A percentile compares a stretch with the other conserved stretches of the same genome.
phyloP scores from a whole-genome alignment of 2,797 vertebrate species.

The Bradypodion pumilum region DNA sequence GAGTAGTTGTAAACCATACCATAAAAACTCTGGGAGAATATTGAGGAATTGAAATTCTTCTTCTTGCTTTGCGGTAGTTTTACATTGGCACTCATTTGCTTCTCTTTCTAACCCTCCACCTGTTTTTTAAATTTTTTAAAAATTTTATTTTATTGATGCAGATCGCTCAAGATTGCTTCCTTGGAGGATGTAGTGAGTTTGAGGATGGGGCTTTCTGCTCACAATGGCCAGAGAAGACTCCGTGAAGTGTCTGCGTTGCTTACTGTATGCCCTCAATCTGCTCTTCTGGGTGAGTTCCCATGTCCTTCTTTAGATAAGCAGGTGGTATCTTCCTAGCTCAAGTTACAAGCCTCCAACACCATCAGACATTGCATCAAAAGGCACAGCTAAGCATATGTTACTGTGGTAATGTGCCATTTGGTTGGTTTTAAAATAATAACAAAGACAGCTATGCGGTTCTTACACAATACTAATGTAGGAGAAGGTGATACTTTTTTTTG shows the following conservation, averaged over 20 bases:
- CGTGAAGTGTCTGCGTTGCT: conserved; percentile 91
- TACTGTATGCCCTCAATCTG: conserved; percentile 94
- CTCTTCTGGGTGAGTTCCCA: conserved; percentile 92
- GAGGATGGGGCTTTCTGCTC: conserved; percentile 80
- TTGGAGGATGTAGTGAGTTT: conserved; percentile 74
- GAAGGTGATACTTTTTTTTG: too few species aligned
- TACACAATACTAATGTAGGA: too few species aligned
- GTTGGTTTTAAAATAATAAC: too few species aligned
- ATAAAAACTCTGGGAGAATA: not conserved
- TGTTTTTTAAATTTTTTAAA: conserved; percentile 37
- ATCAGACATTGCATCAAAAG: conserved; percentile 42
- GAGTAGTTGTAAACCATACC: not conserved
- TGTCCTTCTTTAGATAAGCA: conserved; percentile 62
- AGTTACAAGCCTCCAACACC: conserved; percentile 50
- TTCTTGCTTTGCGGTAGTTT: not conserved
- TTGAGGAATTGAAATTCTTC: not conserved
- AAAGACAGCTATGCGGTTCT: too few species aligned
- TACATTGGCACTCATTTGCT: conserved; percentile 29
- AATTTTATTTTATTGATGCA: conserved; percentile 41
- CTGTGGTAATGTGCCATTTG: too few species aligned
- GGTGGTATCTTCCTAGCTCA: conserved; percentile 69
- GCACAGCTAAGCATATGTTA: conserved; percentile 46
- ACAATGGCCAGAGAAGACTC: conserved; percentile 97
- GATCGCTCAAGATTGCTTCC: conserved; percentile 33
- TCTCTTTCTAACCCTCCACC: not conserved